phyloP scores from a whole-genome alignment of 2,113 vertebrate species.

The Triplophysa dalaica region DNA sequence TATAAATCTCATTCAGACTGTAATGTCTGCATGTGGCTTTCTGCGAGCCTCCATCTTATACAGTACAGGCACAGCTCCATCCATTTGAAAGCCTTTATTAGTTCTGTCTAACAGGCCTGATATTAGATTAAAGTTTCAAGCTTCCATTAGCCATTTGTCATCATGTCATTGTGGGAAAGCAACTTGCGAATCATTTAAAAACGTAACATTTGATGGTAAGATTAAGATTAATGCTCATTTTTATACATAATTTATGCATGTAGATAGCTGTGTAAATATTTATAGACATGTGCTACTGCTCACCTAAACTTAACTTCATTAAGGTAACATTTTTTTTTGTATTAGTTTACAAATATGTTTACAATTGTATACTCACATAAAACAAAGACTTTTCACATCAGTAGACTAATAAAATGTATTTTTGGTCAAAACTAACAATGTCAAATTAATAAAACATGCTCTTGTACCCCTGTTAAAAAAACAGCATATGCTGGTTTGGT shows the following conservation, averaged over 20 bases:
- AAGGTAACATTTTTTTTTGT: too few relatives aligned
- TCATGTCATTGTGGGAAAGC: not conserved
- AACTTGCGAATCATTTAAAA: not conserved
- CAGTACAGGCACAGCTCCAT: not conserved
- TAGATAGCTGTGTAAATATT: not conserved
- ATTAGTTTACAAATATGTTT: too few relatives aligned
- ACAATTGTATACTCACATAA: too few relatives aligned
- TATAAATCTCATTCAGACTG: not conserved
- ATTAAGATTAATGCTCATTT: conserved; percentile 3
- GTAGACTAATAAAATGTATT: too few relatives aligned
- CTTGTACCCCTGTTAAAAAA: too few relatives aligned
- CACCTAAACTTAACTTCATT: too few relatives aligned
- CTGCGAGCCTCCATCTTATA: not conserved
- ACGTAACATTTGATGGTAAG: not conserved
- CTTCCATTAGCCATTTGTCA: not conserved
- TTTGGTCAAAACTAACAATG: too few relatives aligned
- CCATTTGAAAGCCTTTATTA: conserved; percentile 6
- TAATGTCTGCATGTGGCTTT: not conserved
- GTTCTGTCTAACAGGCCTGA: not conserved
- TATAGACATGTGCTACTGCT: not conserved
- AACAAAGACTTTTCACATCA: too few relatives aligned
- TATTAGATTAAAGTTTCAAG: conserved; percentile 13
- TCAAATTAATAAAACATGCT: too few relatives aligned
- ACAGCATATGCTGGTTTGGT: too few relatives aligned
- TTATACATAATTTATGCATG: not conserved